phyloP scores from a whole-genome alignment of 2,797 vertebrate genomes.

The Heliangelus exortis region DNA sequence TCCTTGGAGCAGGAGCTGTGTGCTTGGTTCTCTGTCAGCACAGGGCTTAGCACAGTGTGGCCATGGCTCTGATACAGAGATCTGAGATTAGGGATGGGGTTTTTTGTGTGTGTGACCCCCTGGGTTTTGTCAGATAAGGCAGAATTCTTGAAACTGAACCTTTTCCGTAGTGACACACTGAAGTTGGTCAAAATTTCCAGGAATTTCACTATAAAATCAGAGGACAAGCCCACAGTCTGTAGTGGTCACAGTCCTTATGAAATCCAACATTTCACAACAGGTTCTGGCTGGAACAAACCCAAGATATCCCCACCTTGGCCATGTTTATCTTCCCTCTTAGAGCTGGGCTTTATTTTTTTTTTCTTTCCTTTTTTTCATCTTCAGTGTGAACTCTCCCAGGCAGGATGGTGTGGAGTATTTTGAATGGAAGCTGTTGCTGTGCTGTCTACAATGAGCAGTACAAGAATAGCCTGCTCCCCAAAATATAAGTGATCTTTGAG shows the following conservation, averaged over 20 bases:
- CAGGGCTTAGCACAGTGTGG: background rate
- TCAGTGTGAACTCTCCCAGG: background rate
- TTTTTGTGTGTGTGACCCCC: rapidly evolving
- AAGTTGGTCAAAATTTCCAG: background rate
- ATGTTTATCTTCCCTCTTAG: background rate
- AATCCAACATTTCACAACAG: background rate
- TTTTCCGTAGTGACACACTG: rapidly evolving
- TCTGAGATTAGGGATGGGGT: too few relatives aligned
- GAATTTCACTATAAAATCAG: background rate
- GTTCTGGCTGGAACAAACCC: background rate
- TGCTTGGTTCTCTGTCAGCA: background rate
- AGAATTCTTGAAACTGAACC: background rate
- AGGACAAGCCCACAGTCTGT: rapidly evolving
- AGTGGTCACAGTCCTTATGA: background rate
- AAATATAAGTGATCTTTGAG: conserved; percentile 67
- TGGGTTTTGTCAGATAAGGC: background rate
- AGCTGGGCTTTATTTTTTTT: background rate
- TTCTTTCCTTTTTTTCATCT: background rate
- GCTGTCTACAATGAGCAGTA: conserved; percentile 51
- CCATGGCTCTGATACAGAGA: rapidly evolving
- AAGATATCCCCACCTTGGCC: background rate
- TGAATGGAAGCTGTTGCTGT: conserved; percentile 10
- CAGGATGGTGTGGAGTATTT: background rate
- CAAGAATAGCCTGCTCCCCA: conserved; percentile 61
- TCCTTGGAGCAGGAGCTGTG: background rate